phyloP scores from a whole-genome alignment of 2,113 vertebrate species.

The Neogobius melanostomus region DNA sequence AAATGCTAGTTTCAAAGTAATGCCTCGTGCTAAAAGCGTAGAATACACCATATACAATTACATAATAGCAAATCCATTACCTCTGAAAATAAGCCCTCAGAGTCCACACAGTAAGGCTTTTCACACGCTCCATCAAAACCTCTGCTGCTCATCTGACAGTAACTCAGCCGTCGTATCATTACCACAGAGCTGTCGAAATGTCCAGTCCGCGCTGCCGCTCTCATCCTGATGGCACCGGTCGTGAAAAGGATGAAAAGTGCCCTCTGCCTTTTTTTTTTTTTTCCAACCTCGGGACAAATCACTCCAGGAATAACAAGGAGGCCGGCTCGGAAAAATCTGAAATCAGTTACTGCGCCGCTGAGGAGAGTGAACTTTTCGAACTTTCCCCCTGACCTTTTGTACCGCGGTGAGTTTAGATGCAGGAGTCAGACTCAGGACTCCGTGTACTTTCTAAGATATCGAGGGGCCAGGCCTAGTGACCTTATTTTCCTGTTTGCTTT shows the following conservation, averaged over 20 bases:
- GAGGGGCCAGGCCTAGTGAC: background rate
- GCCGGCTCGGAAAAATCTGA: background rate
- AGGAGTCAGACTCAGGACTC: background rate
- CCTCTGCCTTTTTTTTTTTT: background rate
- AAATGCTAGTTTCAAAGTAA: background rate
- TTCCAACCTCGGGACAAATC: background rate
- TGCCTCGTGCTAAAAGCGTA: conserved; percentile 9
- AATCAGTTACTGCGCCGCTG: background rate
- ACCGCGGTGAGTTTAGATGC: background rate
- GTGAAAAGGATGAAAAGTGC: conserved; percentile 25
- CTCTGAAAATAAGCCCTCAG: conserved; percentile 18
- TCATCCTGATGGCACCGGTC: conserved; percentile 46
- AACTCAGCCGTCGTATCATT: conserved; percentile 47
- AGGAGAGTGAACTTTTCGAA: conserved; percentile 7
- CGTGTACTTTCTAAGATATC: background rate
- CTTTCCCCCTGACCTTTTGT: conserved; percentile 2
- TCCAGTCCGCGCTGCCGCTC: conserved; percentile 32
- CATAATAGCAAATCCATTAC: background rate
- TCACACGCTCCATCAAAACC: conserved; percentile 42
- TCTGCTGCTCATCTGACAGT: conserved; percentile 42
- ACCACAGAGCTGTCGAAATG: conserved; percentile 56
- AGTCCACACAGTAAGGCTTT: conserved; percentile 32
- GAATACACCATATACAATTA: background rate
- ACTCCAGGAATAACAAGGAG: conserved; percentile 8
- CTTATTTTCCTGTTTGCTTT: too few relatives aligned